Base-by-base conservation (phyloP, 1,140 invertebrate genomes). In the Drosophila lowei region DNA sequence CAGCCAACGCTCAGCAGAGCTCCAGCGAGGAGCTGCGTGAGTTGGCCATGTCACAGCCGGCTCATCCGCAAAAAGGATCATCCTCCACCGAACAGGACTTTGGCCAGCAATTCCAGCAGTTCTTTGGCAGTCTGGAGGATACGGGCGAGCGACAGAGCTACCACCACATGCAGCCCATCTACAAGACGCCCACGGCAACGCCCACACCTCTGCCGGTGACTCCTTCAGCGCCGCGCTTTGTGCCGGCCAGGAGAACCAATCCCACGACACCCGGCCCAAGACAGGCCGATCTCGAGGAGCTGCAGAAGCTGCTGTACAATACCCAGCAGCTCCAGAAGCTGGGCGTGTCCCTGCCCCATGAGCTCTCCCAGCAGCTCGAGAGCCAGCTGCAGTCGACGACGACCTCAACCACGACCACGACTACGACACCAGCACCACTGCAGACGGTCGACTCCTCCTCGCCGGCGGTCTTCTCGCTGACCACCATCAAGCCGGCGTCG, bases 331-430 rank as follows among this genome's bases (percentile, higher is more conserved):
- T 91, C 46, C 91, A 93, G 67, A 91, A 91, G 58, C 57, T 92
- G 34, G 92, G 92, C 75, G 90, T 92, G 16, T 91, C 91, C 0
- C 59, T 92, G 46, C 92, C 91, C 23, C 74, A 85, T 18, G 86
- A 90, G 34, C 62, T 90, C 1, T 89, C 86, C 0, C 63, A 79
- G 34, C 86, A 90, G 57, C 57, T 91, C 30, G 90, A 91, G 52
- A 83, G 67, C 6, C 83, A 89, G 43, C 60, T 90, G 15, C 60
- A 86, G 54, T 50, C 50, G 50, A 75, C 34, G 15, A 42, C 48
- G 8, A 53, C 59, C 2, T 62, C 55, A 3, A 43, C 15, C 0
- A 61, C 11, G 3, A 47, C 61, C 9, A 63, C 58, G 0, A 58
- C 47, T 6, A 76, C 59, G 2, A 76, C 74, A 0, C 43, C 65